A percentile compares a stretch with the other conserved stretches of the same genome.
phyloP scores from a whole-genome alignment of 2,113 vertebrate genomes.

The Carassius auratus region DNA sequence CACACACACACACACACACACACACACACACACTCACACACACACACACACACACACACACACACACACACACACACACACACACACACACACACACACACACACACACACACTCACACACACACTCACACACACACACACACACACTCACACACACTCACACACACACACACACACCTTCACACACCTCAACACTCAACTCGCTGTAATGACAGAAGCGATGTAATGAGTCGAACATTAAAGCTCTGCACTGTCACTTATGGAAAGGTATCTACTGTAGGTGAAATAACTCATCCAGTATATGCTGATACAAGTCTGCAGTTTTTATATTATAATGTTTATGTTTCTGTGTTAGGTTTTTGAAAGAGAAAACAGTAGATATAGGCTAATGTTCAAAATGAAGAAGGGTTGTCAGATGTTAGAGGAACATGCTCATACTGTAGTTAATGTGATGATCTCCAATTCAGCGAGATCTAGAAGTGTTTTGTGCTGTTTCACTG shows the following conservation, averaged over 20 bases:
- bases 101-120: background rate
- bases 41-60: too few species aligned
- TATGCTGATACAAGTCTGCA: background rate
- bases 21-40: background rate
- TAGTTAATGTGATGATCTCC: too few species aligned
- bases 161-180: background rate
- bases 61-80: too few species aligned
- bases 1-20: background rate
- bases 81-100: background rate
- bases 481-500: background rate
- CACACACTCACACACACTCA: too few species aligned
- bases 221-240: background rate
- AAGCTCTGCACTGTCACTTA: background rate
- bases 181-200: background rate
- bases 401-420: background rate
- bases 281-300: background rate
- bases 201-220: background rate
- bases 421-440: background rate
- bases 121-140: too few species aligned
- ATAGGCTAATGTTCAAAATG: background rate
- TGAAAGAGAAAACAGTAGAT: background rate
- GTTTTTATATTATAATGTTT: background rate
- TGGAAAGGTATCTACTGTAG: background rate
- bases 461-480: background rate
- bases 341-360: background rate